Evolutionary conservation across 2,888 invertebrate species (phyloP).

Genomic region (Eremobia ochroleuca): DNA sequence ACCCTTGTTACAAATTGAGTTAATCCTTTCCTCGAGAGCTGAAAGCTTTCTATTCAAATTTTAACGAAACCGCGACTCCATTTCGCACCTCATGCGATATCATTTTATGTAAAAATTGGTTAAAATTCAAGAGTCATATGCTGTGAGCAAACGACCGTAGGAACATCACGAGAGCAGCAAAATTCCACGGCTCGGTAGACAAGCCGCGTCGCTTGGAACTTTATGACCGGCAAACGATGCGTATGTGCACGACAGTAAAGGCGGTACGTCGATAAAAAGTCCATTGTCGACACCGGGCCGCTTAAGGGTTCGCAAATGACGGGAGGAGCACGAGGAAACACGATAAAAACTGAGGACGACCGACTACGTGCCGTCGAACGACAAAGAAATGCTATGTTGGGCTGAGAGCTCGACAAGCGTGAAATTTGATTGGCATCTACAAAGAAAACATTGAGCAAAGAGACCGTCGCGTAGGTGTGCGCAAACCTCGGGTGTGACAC

Average conservation of each 20-base stretch:
- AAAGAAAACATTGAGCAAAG: constrained; percentile 72
- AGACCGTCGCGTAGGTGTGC: constrained; percentile 53
- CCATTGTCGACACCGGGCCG: constrained; percentile 84
- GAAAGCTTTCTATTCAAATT: constrained; percentile 33
- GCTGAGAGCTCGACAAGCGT: constrained; percentile 78
- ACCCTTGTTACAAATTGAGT: constrained; percentile 28
- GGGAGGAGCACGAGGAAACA: constrained; percentile 80
- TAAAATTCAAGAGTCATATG: constrained; percentile 72
- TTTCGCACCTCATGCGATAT: constrained; percentile 57
- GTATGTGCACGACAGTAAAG: constrained; percentile 81
- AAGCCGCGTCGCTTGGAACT: constrained; percentile 77
- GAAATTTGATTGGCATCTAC: constrained; percentile 82
- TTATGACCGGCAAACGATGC: constrained; percentile 84
- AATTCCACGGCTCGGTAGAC: constrained; percentile 78
- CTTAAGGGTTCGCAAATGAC: constrained; percentile 85
- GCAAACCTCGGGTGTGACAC: constrained; percentile 45
- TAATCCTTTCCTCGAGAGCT: constrained; percentile 8
- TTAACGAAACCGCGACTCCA: constrained; percentile 29
- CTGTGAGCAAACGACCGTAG: constrained; percentile 68
- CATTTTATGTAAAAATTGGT: constrained; percentile 63
- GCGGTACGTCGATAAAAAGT: constrained; percentile 85
- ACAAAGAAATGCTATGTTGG: constrained; percentile 79
- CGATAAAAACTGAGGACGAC: constrained; percentile 85
- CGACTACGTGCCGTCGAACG: constrained; percentile 74
- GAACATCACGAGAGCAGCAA: constrained; percentile 75